Evolutionary conservation across 2,797 vertebrate genomes (phyloP), one percentile per base, ranked within the genome.

Genomic region (Silurus aristotelis): DNA sequence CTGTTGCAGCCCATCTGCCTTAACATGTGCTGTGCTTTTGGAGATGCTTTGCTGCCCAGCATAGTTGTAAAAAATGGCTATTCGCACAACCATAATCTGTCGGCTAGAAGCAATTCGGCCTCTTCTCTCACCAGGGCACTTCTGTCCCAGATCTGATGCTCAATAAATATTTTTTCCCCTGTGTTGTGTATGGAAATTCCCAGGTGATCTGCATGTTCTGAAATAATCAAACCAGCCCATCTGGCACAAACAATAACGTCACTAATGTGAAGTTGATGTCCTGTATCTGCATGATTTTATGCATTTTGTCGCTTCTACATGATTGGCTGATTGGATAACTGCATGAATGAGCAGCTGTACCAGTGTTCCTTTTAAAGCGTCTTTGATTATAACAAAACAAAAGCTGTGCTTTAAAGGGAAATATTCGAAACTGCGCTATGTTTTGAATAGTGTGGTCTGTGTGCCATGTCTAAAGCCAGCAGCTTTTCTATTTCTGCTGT

Each of bases 11-110:
- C 25, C 27, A 14, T 67, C 25, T 27, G 31, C 17, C 67, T 70
- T 15, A 43, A 67, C 27, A 67, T 31, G 7, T 48, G 4, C n/a
- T 48, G 38, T 13, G 43, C 46, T 52, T 72, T 14, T n/a, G 22
- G 71, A 73, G 43, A 46, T 71, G 70, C 70, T 52, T 48, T 72
- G 25, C 71, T 73, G 71, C 46, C 22, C 22, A 25, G 71, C 71
- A 25, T 25, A 13, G 48, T 15, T 52, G 48, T 55, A 73, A n/a
- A 73, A 25, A 43, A 6, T 72, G 20, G 4, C 22, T 72, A 72
- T 48, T 48, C 22, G 43, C 12, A 12, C 48, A 22, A 72, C 43
- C 43, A n/a, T 48, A n/a, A 8, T 19, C 20, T 14, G 10, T 52
- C 22, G 55, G 71, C 22, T 55, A 8, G 2, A 72, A 48, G 20